Base-by-base conservation (phyloP, 2,797 vertebrate genomes). In the Sebastes variabilis region DNA sequence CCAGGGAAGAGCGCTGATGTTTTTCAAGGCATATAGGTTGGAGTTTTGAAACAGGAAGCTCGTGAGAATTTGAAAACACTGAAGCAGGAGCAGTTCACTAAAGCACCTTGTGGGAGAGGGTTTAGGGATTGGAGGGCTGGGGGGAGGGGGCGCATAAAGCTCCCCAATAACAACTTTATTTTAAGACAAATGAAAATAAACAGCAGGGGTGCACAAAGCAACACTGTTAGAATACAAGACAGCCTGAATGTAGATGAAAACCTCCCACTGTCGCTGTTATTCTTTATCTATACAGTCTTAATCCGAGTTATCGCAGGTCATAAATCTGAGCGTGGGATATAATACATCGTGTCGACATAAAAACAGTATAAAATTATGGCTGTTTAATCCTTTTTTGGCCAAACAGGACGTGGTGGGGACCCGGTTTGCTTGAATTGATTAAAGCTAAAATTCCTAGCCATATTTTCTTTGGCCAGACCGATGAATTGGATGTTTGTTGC, bases 401-500 rank as follows among this genome's bases (percentile, higher is more conserved):
- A 82, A 93, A 89, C 88, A 90, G 90, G 93, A 92, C 58, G 72
- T 68, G 83, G 89, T 0, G 78, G 80, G 82, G 91, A 92, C 86
- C 88, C 42, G 66, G 78, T 83, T 89, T 86, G 88, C 92, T 88
- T 91, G 89, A 89, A 91, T 85, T 94, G 92, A 95, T 95, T 95
- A 93, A 92, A 92, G 87, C 88, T 82, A 80, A 94, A 49, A 95
- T 95, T 93, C 93, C 93, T 72, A 71, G 77, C 65, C 70, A 67
- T 93, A 85, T 94, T 95, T 95, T 92, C 92, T 85, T 88, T 89
- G 90, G 93, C 82, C 34, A 3, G 75, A 32, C 87, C 38, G 54
- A 95, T 95, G 93, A 95, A 95, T 94, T 80, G 86, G 81, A 93
- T 91, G 94, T 93, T 93, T 96, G 95, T 95, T 93, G 82, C 92